These are phyloP conservation scores for Muscicapa striata DNA, from an alignment of 2,797 vertebrate genomes.

Conservation along the genomic window DNA sequence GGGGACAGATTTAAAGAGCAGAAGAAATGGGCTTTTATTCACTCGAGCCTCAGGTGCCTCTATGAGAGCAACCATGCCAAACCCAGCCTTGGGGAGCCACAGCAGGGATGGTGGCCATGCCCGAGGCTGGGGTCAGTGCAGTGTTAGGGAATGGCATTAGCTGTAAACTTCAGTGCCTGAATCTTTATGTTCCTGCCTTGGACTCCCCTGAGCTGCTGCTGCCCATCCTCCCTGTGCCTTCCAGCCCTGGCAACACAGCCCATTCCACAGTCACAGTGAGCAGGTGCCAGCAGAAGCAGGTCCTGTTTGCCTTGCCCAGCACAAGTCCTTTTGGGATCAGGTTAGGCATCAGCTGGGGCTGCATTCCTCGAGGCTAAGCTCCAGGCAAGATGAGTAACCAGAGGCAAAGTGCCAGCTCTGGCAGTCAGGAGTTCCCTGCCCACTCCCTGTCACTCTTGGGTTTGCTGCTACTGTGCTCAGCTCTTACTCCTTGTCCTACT, in stretches of 20 bases:
- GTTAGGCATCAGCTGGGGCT: background rate
- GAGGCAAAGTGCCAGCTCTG: background rate
- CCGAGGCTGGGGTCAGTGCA: background rate
- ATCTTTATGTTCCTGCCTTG: background rate
- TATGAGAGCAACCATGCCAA: background rate
- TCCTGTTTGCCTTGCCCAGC: rapidly evolving
- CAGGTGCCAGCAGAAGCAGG: background rate
- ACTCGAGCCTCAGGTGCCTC: background rate
- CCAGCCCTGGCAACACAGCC: rapidly evolving
- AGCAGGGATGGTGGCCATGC: rapidly evolving
- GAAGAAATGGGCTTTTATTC: background rate
- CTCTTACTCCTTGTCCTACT: background rate
- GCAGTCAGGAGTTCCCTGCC: background rate
- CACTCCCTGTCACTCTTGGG: background rate
- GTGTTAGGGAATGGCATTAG: rapidly evolving
- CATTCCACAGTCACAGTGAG: rapidly evolving
- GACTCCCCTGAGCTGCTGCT: background rate
- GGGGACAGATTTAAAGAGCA: background rate
- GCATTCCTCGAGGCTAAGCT: background rate
- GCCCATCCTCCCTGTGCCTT: background rate
- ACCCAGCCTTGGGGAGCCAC: rapidly evolving
- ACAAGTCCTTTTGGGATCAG: background rate
- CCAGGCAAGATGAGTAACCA: background rate
- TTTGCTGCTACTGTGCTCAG: rapidly evolving
- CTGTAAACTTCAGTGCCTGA: background rate